phyloP scores from a whole-genome alignment of 2,113 vertebrate genomes.

The Pterocles burchelli region DNA sequence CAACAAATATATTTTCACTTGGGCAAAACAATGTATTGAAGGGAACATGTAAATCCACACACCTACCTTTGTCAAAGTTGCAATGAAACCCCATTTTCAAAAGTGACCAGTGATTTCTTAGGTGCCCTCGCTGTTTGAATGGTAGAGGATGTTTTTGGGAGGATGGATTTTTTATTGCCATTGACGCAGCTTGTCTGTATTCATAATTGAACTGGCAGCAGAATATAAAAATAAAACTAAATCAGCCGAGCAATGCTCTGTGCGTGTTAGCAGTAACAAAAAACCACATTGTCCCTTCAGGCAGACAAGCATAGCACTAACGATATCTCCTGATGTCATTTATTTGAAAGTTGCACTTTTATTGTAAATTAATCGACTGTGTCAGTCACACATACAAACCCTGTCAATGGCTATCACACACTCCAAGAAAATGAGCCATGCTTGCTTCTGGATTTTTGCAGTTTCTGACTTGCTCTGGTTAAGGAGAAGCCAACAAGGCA shows the following conservation, averaged over 20 bases:
- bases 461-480: background rate
- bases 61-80: background rate
- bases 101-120: background rate
- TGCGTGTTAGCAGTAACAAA: slow-evolving; percentile 3
- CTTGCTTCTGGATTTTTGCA: background rate
- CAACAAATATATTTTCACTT: background rate
- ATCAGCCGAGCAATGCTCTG: background rate
- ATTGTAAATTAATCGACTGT: slow-evolving; percentile 17
- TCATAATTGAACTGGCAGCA: background rate
- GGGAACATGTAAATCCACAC: background rate
- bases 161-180: background rate
- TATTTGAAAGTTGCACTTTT: background rate
- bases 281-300: slow-evolving; percentile 5
- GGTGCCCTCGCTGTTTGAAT: background rate
- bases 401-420: background rate
- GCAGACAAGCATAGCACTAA: background rate
- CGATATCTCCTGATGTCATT: background rate
- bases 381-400: background rate
- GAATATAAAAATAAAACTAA: slow-evolving; percentile 21
- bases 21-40: background rate
- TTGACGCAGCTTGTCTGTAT: background rate
- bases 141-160: background rate
- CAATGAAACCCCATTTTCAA: background rate
- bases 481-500: background rate
- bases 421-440: background rate